These are phyloP conservation scores for Aplochiton taeniatus DNA, from an alignment of 2,797 vertebrate genomes.

Conservation along the genomic window DNA sequence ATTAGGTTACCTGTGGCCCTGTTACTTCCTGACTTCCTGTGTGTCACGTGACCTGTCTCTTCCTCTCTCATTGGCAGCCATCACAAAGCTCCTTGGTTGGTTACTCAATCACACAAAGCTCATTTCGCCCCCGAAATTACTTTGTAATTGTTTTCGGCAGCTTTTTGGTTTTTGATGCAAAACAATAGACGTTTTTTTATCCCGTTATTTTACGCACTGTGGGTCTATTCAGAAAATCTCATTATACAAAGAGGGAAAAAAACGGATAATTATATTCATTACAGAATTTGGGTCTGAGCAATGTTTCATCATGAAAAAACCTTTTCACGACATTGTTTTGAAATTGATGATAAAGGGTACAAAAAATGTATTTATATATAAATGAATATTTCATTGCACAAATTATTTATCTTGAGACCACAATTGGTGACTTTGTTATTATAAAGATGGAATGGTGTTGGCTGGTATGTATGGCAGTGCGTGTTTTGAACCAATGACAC, in stretches of 20 bases:
- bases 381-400: conserved; percentile 68
- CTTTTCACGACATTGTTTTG: conserved; percentile 68
- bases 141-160: conserved; percentile 62
- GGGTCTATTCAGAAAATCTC: conserved; percentile 53
- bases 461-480: conserved; percentile 21
- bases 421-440: conserved; percentile 47
- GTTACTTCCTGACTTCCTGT: too few species aligned
- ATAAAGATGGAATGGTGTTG: conserved; percentile 45
- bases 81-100: conserved; percentile 42
- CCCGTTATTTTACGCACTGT: conserved; percentile 51
- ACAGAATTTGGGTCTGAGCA: conserved; percentile 68
- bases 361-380: conserved; percentile 61
- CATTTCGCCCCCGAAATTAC: conserved; percentile 52
- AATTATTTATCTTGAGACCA: conserved; percentile 50
- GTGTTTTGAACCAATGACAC: conserved; percentile 37
- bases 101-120: conserved; percentile 50
- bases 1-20: too few species aligned
- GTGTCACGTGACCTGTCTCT: too few species aligned
- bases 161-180: conserved; percentile 54
- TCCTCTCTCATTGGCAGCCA: background rate
- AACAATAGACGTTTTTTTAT: conserved; percentile 51
- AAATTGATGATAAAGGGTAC: conserved; percentile 54
- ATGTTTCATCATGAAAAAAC: conserved; percentile 49
- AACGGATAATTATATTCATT: conserved; percentile 76
- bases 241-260: conserved; percentile 44